These are phyloP conservation scores for Amaurobius ferox DNA, from an alignment of 2,888 invertebrate species.

Conservation along the genomic window DNA sequence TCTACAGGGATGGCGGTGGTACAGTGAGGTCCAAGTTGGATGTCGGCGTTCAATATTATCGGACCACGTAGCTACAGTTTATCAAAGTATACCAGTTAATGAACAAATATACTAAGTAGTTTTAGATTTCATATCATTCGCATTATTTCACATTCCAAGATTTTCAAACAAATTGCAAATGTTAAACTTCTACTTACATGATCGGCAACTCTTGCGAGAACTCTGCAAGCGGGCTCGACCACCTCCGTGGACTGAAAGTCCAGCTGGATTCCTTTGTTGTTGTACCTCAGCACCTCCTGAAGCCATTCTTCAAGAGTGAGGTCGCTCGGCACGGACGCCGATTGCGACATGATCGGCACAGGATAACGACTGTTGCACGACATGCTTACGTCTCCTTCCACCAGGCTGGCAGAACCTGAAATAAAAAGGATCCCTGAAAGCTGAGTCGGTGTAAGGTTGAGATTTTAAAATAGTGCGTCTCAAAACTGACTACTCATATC, in stretches of 20 bases:
- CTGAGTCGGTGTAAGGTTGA: too few relatives aligned
- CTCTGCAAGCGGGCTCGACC: constrained; percentile 76
- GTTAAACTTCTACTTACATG: constrained; percentile 66
- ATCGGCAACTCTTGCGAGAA: constrained; percentile 74
- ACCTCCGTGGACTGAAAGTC: constrained; percentile 78
- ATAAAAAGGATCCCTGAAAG: too few relatives aligned
- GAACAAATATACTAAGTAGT: too few relatives aligned
- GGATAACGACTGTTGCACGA: constrained; percentile 74
- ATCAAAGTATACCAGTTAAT: too few relatives aligned
- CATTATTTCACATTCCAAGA: too few relatives aligned
- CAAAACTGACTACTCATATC: too few relatives aligned
- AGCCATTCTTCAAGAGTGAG: constrained; percentile 77
- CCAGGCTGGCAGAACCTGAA: constrained; percentile 72
- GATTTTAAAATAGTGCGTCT: too few relatives aligned
- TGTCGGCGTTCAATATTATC: constrained; percentile 74
- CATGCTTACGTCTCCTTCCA: constrained; percentile 74
- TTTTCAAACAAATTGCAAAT: too few relatives aligned
- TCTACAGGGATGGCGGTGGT: constrained; percentile 74
- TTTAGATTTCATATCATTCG: too few relatives aligned
- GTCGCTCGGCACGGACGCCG: constrained; percentile 76
- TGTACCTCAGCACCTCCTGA: constrained; percentile 73
- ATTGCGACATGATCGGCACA: constrained; percentile 78
- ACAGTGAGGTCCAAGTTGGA: constrained; percentile 73
- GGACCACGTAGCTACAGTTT: constrained; percentile 74
- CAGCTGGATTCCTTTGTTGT: constrained; percentile 77